These are phyloP conservation scores for Ptilonorhynchus violaceus DNA, from an alignment of 2,113 vertebrate genomes.

Conservation along the genomic window DNA sequence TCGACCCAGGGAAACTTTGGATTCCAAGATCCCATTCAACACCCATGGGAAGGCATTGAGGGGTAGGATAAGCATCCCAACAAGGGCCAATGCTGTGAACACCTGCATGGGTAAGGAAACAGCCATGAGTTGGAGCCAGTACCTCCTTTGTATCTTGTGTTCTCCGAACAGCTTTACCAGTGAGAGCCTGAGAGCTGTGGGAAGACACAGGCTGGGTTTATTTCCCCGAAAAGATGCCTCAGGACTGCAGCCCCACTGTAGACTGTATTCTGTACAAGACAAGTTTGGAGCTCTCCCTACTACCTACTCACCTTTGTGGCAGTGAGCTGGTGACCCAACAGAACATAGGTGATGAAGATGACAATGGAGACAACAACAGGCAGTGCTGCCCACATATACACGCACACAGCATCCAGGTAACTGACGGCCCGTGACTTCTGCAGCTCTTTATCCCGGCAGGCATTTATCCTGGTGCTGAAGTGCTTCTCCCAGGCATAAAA, in stretches of 20 bases:
- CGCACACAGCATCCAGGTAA: constrained; percentile 92
- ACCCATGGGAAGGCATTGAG: constrained; percentile 96
- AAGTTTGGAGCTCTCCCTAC: neutral
- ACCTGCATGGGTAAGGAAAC: constrained; percentile 74
- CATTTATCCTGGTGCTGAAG: constrained; percentile 76
- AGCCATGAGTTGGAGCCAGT: neutral
- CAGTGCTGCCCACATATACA: constrained; percentile 94
- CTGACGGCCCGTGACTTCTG: constrained; percentile 78
- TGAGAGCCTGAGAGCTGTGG: neutral
- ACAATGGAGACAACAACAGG: constrained; percentile 91
- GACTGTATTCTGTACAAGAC: neutral
- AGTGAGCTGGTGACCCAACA: constrained; percentile 89
- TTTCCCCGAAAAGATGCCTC: neutral
- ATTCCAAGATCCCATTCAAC: constrained; percentile 88
- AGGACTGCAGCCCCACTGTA: neutral
- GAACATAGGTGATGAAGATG: constrained; percentile 90
- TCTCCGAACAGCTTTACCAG: neutral
- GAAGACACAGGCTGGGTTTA: neutral
- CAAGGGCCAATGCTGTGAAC: constrained; percentile 91
- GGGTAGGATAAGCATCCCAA: constrained; percentile 91
- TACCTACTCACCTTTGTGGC: constrained; percentile 86
- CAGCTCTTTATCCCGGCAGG: constrained; percentile 80
- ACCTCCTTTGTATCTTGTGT: neutral
- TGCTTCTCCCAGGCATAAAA: constrained; percentile 91
- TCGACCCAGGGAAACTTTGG: constrained; percentile 92